Conservation (phyloP, 2,797 vertebrate genomes). For the Menidia menidia region DNA sequence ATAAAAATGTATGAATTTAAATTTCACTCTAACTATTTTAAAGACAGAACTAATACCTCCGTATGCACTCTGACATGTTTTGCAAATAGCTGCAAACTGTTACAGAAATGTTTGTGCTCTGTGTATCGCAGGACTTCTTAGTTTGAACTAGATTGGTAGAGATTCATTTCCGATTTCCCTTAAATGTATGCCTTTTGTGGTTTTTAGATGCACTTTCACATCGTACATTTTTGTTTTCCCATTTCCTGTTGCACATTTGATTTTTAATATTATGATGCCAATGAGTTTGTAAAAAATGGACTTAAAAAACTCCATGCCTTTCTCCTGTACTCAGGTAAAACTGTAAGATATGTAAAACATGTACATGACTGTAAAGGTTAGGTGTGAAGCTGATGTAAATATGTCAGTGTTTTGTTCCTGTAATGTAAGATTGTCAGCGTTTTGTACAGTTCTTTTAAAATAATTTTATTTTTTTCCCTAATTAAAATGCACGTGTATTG, state of each 20-base stretch:
- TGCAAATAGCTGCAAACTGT: neutral
- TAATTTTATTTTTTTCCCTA: conserved; percentile 65
- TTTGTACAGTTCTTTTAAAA: conserved; percentile 62
- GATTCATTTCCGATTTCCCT: neutral
- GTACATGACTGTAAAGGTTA: conserved; percentile 23
- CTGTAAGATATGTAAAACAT: conserved; percentile 46
- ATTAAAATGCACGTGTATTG: conserved; percentile 62
- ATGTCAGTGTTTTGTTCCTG: conserved; percentile 13
- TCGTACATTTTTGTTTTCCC: neutral
- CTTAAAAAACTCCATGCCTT: neutral
- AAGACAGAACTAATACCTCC: conserved; percentile 9
- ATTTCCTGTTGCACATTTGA: conserved; percentile 9
- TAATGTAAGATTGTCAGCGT: conserved; percentile 28
- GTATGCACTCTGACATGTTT: conserved; percentile 16
- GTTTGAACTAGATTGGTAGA: neutral
- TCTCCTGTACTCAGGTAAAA: conserved; percentile 40
- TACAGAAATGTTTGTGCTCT: neutral
- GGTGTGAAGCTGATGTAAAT: conserved; percentile 34
- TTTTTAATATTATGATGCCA: conserved; percentile 19
- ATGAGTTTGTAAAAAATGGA: conserved; percentile 9
- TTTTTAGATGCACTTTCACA: conserved; percentile 35
- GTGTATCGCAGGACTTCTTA: neutral
- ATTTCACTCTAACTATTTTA: conserved; percentile 10
- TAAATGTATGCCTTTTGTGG: neutral
- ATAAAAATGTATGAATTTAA: conserved; percentile 32